These are phyloP conservation scores for Galagoides demidoff DNA, from an alignment of 2,797 vertebrate genomes.

Conservation along the genomic window DNA sequence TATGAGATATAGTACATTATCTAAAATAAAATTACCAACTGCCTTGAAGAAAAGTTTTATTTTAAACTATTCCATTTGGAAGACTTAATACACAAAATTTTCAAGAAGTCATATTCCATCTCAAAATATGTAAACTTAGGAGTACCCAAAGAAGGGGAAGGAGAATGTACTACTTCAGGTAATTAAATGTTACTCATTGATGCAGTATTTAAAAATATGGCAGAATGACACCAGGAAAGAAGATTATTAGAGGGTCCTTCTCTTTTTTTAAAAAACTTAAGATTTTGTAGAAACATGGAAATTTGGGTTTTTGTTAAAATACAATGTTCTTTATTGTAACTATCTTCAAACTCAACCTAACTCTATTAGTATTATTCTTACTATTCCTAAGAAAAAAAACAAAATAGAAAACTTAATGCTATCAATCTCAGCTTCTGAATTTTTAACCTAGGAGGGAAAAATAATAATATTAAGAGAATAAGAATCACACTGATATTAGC, in stretches of 20 bases:
- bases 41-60: constrained; percentile 14
- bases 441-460: constrained; percentile 28
- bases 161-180: not conserved
- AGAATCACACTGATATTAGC: not conserved
- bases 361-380: constrained; percentile 30
- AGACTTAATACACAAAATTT: not conserved
- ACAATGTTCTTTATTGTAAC: not conserved
- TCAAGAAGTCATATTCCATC: constrained; percentile 34
- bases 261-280: constrained; percentile 7
- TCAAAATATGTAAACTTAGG: constrained; percentile 43
- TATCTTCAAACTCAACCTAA: constrained; percentile 35
- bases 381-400: constrained; percentile 55
- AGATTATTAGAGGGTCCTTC: not conserved
- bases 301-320: not conserved
- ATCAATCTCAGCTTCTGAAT: constrained; percentile 21
- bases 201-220: constrained; percentile 4
- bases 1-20: not conserved
- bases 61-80: constrained; percentile 35
- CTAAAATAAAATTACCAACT: constrained; percentile 47
- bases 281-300: not conserved
- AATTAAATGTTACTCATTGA: not conserved
- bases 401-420: not conserved
- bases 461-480: not conserved
- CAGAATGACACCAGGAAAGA: not conserved
- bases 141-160: not conserved